Base-by-base conservation (phyloP, 2,888 invertebrate species). In the Drosophila nigricruria region DNA sequence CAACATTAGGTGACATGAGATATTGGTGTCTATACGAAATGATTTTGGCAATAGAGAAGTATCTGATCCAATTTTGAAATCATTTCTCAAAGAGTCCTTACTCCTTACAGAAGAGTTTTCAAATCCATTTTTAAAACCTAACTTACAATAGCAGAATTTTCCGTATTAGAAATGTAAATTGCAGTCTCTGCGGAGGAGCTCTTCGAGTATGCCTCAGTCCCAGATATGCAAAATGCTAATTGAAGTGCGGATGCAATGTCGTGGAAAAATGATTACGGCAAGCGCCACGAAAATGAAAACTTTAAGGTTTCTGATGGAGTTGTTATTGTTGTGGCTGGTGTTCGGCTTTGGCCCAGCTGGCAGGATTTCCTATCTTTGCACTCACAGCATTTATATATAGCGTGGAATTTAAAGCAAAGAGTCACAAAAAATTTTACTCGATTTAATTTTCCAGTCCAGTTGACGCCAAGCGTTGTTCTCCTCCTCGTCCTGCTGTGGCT, bases 401-500 rank as follows among this genome's bases (percentile, higher is more conserved):
- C 75, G 69, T 73, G 50, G 70, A 79, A 70, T 82, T 82, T 84
- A 82, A 82, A 76, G 78, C 82, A 73, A 75, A 77, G 74, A 77
- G 77, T 73, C 74, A 74, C 72, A 80, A 80, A 88, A 89, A 89
- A 88, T 82, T 83, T 73, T 87, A 88, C 81, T 85, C 88, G 77
- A 90, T 90, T 90, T 90, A 90, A 90, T 90, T 90, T 90, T 90
- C 88, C 89, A 90, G 89, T 87, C 86, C 90, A 90, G 89, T 89
- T 87, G 79, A 62, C 76, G 65, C 47, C 34, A 20, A n/a, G 34
- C 25, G 20, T n/a, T 50, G 4, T 18, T 36, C 14, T 42, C 36
- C 14, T 42, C 36, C 56, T 50, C 54, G 43, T 23, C 36, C 43
- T 23, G 50, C 43, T 54, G 43, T 43, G 47, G 32, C 47, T 49